Evolutionary conservation across 2,113 vertebrate genomes (phyloP), one percentile per base, ranked within the genome.

Genomic region (Sprattus sprattus): DNA sequence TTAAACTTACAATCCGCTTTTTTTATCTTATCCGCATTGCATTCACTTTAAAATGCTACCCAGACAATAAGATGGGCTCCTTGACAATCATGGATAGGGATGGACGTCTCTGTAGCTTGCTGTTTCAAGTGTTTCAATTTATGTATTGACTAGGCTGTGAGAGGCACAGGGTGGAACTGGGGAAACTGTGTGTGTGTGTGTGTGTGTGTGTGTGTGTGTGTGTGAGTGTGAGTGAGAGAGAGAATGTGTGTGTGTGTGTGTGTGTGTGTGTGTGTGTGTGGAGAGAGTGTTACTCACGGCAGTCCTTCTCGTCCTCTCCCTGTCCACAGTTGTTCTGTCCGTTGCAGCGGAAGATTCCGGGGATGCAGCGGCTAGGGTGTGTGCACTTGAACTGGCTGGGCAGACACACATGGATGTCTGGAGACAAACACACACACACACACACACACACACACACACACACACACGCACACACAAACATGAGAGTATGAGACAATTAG

Each of bases 291-390:
- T 75, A 95, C 98, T 97, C 87, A 99, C 98, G 98, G 81, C 98
- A 99, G 91, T 99, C 98, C 85, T 96, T 96, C 94, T 99, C 98
- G 0, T 99, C 98, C 90, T 99, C 98, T 57, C 98, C 97, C 0
- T 99, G 97, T 0, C 97, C 98, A 0, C 98, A 99, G 95, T 99
- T 99, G 92, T 99, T 97, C 92, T 99, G 98, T 0, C 98, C 98
- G 0, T 99, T 99, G 93, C 98, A 99, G 80, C 98, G 97, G 95
- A 99, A 99, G 89, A 99, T 99, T 25, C 97, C 97, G 0, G 98
- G 98, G 87, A 99, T 99, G 84, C 98, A 99, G 92, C 98, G 98
- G 86, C 97, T 98, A 81, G 97, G 97, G 88, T 97, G 94, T 88
- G 94, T 94, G 90, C 97, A 99, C 86, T 99, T 99, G 92, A 99